phyloP scores from a whole-genome alignment of 2,888 invertebrate species.

The Tuta absoluta region DNA sequence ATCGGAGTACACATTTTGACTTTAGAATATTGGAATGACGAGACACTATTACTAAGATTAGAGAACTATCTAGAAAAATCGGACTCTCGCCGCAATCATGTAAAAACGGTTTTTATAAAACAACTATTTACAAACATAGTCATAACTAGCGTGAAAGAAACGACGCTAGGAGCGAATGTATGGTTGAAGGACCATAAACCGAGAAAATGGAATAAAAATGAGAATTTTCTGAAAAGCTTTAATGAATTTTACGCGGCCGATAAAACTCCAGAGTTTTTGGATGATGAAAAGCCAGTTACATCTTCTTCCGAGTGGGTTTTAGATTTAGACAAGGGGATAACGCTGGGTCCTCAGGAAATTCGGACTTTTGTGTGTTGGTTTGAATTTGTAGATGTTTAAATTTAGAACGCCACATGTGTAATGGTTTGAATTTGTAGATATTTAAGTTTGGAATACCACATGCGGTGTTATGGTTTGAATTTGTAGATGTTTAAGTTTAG shows the following conservation, averaged over 20 bases:
- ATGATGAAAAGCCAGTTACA: slow-evolving; percentile 35
- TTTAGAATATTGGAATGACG: slow-evolving; percentile 86
- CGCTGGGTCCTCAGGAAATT: slow-evolving; percentile 86
- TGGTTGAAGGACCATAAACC: slow-evolving; percentile 78
- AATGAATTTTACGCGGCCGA: slow-evolving; percentile 51
- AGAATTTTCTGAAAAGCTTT: slow-evolving; percentile 52
- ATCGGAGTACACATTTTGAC: slow-evolving; percentile 87
- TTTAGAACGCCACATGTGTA: too few relatives aligned
- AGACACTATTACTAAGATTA: slow-evolving; percentile 84
- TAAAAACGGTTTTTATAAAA: slow-evolving; percentile 79
- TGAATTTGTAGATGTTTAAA: slow-evolving; percentile 30
- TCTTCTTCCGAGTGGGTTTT: slow-evolving; percentile 41
- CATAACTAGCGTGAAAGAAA: slow-evolving; percentile 81
- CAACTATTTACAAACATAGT: slow-evolving; percentile 80
- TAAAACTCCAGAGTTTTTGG: slow-evolving; percentile 36
- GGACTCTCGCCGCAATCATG: slow-evolving; percentile 79
- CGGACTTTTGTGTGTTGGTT: slow-evolving; percentile 82
- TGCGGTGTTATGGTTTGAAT: too few relatives aligned
- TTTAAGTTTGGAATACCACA: too few relatives aligned
- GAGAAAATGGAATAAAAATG: slow-evolving; percentile 72
- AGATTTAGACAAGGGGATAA: slow-evolving; percentile 58
- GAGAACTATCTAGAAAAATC: slow-evolving; percentile 88
- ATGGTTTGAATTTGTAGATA: too few relatives aligned
- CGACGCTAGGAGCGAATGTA: slow-evolving; percentile 85
- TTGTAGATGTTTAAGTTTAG: too few relatives aligned